Base-by-base conservation (phyloP, 2,113 vertebrate genomes). In the Lepidothrix coronata region DNA sequence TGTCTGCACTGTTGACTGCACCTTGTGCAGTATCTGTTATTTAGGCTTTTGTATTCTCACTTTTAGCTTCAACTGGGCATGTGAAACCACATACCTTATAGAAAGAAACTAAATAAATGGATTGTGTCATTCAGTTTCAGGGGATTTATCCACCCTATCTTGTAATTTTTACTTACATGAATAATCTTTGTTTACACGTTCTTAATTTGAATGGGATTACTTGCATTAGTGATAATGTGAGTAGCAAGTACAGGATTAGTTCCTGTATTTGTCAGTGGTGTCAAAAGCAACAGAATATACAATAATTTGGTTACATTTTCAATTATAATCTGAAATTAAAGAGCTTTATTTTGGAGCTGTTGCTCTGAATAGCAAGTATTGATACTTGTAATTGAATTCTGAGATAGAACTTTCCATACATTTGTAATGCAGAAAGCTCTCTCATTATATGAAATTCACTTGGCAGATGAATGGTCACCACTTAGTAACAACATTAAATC, bases 391-490 rank as follows among this genome's bases (percentile, higher is more conserved):
- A 96, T 95, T 96, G 72, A 89, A 95, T 93, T 92, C 54, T 79
- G 68, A 89, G 72, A 52, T 76, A 62, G 85, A 96, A 66, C 80
- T 95, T 96, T 84, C 82, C 73, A 68, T 84, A 93, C 58, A 87
- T 73, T 89, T 83, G 22, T 85, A 92, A 98, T 96, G 83, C 95
- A 97, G 97, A 97, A 98, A 97, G 98, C 97, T 98, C 92, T 97
- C 97, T 98, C 98, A 98, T 97, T 98, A 97, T 95, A 97, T 97
- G 96, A 97, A 95, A 98, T 98, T 97, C 92, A 95, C 97, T 93
- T 97, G 98, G 96, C 97, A 98, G 98, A 98, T 98, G 97, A 98
- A 98, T 96, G 96, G 97, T 97, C 97, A 95, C 91, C 97, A 96
- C 82, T 96, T 97, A 96, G 96, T 94, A 96, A 97, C 97, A 94